phyloP scores from a whole-genome alignment of 2,888 invertebrate species.

The Cephus pulcher region DNA sequence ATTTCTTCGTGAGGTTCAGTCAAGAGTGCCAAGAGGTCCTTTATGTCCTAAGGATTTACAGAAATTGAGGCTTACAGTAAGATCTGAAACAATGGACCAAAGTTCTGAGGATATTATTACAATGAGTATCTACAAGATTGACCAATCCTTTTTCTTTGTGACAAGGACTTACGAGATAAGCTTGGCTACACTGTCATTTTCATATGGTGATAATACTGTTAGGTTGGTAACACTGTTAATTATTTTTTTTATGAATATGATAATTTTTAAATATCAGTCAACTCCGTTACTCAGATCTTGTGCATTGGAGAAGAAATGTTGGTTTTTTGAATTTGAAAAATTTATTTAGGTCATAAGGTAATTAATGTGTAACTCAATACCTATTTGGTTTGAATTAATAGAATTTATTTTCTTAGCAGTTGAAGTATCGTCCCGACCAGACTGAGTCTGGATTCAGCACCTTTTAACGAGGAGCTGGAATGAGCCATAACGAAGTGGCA shows the following conservation, averaged over 20 bases:
- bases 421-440: background rate
- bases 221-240: no score
- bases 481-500: background rate
- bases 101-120: background rate
- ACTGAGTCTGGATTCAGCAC: background rate
- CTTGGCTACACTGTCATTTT: no score
- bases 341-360: background rate
- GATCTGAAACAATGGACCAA: background rate
- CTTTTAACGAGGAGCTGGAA: constrained; percentile 2
- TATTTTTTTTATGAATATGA: no score
- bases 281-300: background rate
- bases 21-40: background rate
- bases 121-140: background rate
- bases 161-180: background rate
- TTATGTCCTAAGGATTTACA: background rate
- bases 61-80: background rate
- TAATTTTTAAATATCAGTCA: no score
- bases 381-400: background rate
- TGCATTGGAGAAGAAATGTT: background rate
- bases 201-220: no score
- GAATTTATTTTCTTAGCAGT: background rate
- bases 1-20: background rate
- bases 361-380: background rate
- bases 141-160: background rate
- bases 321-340: background rate